phyloP scores from a whole-genome alignment of 64 coral and sea anemone genomes.

The Porites lutea region DNA sequence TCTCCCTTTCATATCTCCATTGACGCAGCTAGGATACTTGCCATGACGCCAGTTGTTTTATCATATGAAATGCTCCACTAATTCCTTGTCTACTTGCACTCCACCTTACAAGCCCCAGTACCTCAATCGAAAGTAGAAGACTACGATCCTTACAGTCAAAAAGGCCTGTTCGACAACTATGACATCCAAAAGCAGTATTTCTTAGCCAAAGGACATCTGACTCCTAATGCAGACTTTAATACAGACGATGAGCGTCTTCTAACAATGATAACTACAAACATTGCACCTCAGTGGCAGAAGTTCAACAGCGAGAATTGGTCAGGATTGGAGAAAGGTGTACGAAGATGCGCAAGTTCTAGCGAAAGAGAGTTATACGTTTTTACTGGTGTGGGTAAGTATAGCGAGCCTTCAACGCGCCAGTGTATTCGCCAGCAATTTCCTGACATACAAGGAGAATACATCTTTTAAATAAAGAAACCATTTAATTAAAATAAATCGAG shows the following conservation, averaged over 20 bases:
- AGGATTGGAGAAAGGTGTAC: too few relatives aligned
- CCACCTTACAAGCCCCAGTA: neutral
- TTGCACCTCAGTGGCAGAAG: constrained; percentile 3
- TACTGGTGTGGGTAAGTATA: too few relatives aligned
- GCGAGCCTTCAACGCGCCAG: neutral
- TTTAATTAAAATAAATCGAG: too few relatives aligned
- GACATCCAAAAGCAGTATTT: neutral
- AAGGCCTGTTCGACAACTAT: neutral
- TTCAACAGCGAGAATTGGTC: neutral
- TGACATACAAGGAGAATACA: too few relatives aligned
- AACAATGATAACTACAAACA: neutral
- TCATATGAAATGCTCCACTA: neutral
- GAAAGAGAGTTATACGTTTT: too few relatives aligned
- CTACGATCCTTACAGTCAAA: neutral
- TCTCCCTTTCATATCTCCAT: too few relatives aligned
- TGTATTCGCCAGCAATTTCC: too few relatives aligned
- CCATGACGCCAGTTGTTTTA: neutral
- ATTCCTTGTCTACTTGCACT: neutral
- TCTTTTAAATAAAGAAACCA: too few relatives aligned
- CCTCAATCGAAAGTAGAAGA: neutral
- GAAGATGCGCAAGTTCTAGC: too few relatives aligned
- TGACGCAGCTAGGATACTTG: too few relatives aligned
- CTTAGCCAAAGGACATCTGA: neutral
- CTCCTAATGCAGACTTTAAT: neutral
- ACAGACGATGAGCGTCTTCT: neutral